Conservation (phyloP, 2,888 invertebrate genomes). For the Meiosimyza decipiens region DNA sequence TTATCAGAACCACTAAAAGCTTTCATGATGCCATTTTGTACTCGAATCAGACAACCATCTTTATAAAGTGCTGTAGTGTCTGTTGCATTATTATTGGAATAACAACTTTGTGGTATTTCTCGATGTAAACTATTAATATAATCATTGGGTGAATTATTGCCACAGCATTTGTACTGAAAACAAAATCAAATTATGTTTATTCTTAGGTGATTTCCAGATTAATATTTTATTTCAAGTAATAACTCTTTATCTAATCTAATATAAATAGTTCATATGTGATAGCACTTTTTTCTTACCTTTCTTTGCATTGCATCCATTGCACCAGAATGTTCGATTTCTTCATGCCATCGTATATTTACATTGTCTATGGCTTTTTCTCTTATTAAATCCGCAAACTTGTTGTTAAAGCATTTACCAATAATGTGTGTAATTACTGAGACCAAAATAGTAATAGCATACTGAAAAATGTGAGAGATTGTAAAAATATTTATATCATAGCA, state of each 20-base stretch:
- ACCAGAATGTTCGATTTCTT: constrained; percentile 48
- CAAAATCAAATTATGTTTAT: not conserved
- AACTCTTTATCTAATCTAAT: not conserved
- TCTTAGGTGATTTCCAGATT: not conserved
- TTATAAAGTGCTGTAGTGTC: constrained; percentile 39
- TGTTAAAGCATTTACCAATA: constrained; percentile 73
- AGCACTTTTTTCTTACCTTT: constrained; percentile 46
- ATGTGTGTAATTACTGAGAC: constrained; percentile 79
- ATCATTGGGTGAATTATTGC: constrained; percentile 57
- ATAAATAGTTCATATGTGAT: not conserved
- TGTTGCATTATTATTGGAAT: constrained; percentile 38
- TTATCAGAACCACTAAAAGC: constrained; percentile 47
- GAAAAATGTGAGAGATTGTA: constrained; percentile 54
- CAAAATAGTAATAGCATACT: constrained; percentile 79
- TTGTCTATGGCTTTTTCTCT: constrained; percentile 69
- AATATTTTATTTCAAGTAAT: no score
- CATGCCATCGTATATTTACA: constrained; percentile 68
- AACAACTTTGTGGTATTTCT: constrained; percentile 52
- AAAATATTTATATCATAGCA: constrained; percentile 4
- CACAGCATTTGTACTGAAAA: constrained; percentile 58
- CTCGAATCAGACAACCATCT: constrained; percentile 51
- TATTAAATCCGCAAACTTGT: constrained; percentile 70
- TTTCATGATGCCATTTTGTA: constrained; percentile 43
- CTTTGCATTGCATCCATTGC: constrained; percentile 58
- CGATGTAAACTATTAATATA: constrained; percentile 47